Evolutionary conservation across 2,113 vertebrate genomes (phyloP).

Genomic region (Bubalus kerabau): DNA sequence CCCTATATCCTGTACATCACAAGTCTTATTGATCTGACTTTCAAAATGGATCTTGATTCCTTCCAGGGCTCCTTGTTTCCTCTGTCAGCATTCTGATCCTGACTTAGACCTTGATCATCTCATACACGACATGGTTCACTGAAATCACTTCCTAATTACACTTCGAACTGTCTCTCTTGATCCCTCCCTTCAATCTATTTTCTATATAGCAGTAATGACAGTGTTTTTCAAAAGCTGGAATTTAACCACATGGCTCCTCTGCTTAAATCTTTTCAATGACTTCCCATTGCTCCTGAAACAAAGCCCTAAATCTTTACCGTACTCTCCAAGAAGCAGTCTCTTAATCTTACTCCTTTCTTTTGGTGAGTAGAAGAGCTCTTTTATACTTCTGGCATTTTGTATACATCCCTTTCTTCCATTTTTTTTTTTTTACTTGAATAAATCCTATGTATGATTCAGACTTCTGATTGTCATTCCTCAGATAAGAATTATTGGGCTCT

Average conservation of each 20-base stretch:
- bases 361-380: background rate
- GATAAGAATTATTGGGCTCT: background rate
- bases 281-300: background rate
- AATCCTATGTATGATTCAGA: background rate
- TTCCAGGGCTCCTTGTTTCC: background rate
- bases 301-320: background rate
- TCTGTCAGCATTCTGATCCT: background rate
- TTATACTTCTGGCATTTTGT: background rate
- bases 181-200: background rate
- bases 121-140: background rate
- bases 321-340: background rate
- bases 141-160: background rate
- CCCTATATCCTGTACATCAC: background rate
- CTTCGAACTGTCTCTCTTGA: background rate
- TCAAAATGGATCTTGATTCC: background rate
- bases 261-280: background rate
- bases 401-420: background rate
- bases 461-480: background rate
- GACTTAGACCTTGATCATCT: background rate
- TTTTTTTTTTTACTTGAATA: background rate
- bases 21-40: background rate
- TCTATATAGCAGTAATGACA: background rate
- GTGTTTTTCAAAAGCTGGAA: background rate
- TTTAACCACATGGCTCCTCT: background rate
- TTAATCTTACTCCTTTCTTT: background rate